A percentile compares a stretch with the other conserved stretches of the same genome.
Conservation (phyloP, 2,888 invertebrate species). For the Drosophila gaucha region DNA sequence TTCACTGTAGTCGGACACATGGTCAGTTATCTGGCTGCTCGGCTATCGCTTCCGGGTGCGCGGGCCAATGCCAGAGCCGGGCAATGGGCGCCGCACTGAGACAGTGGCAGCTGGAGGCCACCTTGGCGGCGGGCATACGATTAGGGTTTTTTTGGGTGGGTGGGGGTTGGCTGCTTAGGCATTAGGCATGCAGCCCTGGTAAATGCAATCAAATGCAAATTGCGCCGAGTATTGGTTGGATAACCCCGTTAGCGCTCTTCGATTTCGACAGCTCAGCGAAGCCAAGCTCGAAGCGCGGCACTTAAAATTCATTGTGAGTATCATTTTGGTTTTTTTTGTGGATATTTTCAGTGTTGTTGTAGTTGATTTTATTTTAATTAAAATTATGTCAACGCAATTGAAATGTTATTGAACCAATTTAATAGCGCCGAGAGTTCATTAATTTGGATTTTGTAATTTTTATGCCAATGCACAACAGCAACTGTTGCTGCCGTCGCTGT, state of each 20-base stretch:
- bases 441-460: constrained; percentile 78
- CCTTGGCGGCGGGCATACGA: constrained; percentile 12
- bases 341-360: constrained; percentile 25
- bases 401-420: constrained; percentile 76
- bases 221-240: constrained; percentile 34
- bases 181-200: constrained; percentile 66
- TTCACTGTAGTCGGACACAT: constrained; percentile 27
- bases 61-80: constrained; percentile 19
- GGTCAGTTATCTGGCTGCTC: constrained; percentile 50
- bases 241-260: constrained; percentile 64
- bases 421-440: constrained; percentile 66
- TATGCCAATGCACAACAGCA: constrained; percentile 48
- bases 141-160: not conserved
- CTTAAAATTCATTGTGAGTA: constrained; percentile 73
- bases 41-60: constrained; percentile 59
- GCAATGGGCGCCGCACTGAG: not conserved
- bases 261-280: constrained; percentile 57
- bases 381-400: constrained; percentile 79
- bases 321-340: constrained; percentile 2
- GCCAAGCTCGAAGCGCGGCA: constrained; percentile 11
- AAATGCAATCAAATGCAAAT: constrained; percentile 69
- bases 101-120: constrained; percentile 4
- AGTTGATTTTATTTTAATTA: constrained; percentile 70
- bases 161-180: not conserved
- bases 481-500: constrained; percentile 5